Evolutionary conservation across 1,140 invertebrate species (phyloP), one percentile per base, ranked within the genome.

Genomic region (Neuroterus valhalla): DNA sequence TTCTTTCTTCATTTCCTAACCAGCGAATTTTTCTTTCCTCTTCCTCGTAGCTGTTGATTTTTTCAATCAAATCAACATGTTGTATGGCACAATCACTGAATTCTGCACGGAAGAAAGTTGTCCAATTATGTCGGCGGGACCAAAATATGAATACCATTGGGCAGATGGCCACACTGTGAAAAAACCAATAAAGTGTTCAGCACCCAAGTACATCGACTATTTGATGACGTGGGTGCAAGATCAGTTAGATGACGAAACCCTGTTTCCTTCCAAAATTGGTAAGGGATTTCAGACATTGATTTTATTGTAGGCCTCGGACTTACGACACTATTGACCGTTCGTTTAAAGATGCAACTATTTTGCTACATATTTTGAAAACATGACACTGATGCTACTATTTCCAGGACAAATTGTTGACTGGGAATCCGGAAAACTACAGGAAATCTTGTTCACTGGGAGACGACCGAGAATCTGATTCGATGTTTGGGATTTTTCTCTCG

Each of bases 201-300:
- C 99, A 66, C 98, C 98, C 19, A 98, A 99, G 89, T 99, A 99
- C 87, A 99, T 99, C 84, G 98, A 99, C 90, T 99, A 98, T 91
- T 92, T 99, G 71, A 99, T 99, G 98, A 99, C 98, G 11, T 99
- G 98, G 98, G 98, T 99, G 45, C 98, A 99, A 91, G 98, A 99
- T 91, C 98, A 99, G 85, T 91, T 99, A 69, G 99, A 99, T 87
- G 98, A 99, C 88, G 99, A 99, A 90, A 97, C 96, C 43, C 91
- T 99, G 15, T 99, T 99, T 89, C 99, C 99, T 50, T 99, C 98
- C 2, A 99, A 99, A 94, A 99, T 99, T 89, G 98, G 97, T 96
- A 91, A 88, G 70, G 12, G 79, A 62, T 78, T 23, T 75, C 26
- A 66, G 75, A n/a, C n/a, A n/a, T 67, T 62, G 23, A 10, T 70